Evolutionary conservation across 2,888 invertebrate species (phyloP).

Genomic region (Noctua janthe): DNA sequence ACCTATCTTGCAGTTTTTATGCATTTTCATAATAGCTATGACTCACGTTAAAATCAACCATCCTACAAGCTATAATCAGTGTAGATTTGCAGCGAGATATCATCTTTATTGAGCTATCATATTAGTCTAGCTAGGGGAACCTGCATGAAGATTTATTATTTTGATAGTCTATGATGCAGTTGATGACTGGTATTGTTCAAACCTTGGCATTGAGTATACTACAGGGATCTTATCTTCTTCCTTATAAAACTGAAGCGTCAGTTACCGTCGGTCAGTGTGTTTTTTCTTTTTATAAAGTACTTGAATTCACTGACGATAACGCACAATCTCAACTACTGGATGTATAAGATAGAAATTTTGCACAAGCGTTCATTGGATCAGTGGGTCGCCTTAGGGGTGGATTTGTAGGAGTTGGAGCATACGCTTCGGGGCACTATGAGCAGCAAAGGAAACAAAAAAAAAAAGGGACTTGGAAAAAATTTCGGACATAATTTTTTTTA

Average conservation of each 20-base stretch:
- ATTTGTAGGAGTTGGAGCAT: too few relatives aligned
- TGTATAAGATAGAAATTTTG: too few relatives aligned
- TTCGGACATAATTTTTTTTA: too few relatives aligned
- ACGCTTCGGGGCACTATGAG: too few relatives aligned
- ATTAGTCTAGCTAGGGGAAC: conserved; percentile 19
- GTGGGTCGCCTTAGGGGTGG: too few relatives aligned
- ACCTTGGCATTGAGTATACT: conserved; percentile 29
- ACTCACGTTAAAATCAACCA: conserved; percentile 7
- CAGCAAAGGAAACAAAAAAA: too few relatives aligned
- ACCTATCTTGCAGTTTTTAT: background rate
- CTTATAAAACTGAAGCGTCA: background rate
- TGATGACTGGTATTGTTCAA: conserved; percentile 5
- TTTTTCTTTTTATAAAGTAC: background rate
- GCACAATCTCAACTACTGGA: background rate
- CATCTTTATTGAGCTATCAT: conserved; percentile 20
- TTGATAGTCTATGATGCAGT: conserved; percentile 2
- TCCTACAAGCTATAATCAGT: conserved; percentile 23
- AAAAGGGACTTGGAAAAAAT: too few relatives aligned
- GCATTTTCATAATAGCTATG: background rate
- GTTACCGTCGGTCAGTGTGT: background rate
- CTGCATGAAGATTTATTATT: conserved; percentile 39
- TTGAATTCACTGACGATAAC: background rate
- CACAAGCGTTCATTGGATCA: background rate
- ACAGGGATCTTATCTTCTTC: background rate
- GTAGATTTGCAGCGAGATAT: conserved; percentile 17